Conservation (phyloP, 2,888 invertebrate species). For the Parnassius mnemosyne region DNA sequence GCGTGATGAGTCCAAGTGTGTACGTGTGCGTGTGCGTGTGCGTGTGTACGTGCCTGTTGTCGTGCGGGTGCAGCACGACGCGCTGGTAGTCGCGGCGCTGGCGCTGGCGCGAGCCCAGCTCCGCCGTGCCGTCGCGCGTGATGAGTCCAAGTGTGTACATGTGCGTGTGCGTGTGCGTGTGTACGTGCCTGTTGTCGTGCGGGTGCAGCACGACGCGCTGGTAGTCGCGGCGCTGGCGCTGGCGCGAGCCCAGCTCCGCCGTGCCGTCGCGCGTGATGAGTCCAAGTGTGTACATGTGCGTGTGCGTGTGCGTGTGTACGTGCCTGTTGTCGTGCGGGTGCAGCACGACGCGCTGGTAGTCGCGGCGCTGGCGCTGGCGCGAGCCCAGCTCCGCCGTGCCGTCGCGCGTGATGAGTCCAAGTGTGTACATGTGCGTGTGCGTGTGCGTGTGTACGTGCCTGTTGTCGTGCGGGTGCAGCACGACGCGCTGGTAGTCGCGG, state of each 20-base stretch:
- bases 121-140: constrained; percentile 93
- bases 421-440: no score
- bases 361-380: constrained; percentile 85
- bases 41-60: constrained; percentile 48
- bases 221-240: constrained; percentile 82
- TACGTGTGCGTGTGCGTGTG: no score
- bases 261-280: constrained; percentile 94
- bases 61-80: constrained; percentile 68
- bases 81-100: constrained; percentile 75
- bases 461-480: constrained; percentile 67
- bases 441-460: constrained; percentile 39
- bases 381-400: constrained; percentile 93
- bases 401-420: constrained; percentile 93
- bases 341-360: constrained; percentile 69
- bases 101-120: constrained; percentile 91
- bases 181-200: constrained; percentile 57
- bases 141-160: no score
- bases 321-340: constrained; percentile 68
- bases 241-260: constrained; percentile 91
- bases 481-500: constrained; percentile 66
- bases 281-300: no score
- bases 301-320: constrained; percentile 8
- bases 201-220: constrained; percentile 70
- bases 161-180: constrained; percentile 9
- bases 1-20: no score